Percentiles rank a stretch among this genome's conserved stretches.
Evolutionary conservation across 2,113 vertebrate genomes (phyloP).

Genomic region (Albula glossodonta): DNA sequence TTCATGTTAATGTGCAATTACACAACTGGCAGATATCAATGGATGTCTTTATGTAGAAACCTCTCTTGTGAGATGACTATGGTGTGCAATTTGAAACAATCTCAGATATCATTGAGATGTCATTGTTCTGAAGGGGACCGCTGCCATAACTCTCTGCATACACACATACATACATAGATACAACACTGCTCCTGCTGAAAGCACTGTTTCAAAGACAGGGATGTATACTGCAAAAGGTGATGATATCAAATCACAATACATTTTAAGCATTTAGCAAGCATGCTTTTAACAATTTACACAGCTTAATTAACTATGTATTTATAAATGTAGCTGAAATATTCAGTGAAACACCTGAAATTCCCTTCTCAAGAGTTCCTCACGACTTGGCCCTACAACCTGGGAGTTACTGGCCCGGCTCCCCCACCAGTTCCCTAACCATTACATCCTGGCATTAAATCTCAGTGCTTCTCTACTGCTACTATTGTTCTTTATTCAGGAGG

Average conservation of each 20-base stretch:
- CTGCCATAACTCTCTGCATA: background rate
- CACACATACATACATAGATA: background rate
- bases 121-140: background rate
- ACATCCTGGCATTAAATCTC: background rate
- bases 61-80: background rate
- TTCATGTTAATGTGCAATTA: background rate
- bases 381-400: no score
- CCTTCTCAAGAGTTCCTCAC: no score
- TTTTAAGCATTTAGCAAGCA: no score
- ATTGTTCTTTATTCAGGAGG: background rate
- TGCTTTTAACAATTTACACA: no score
- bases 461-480: background rate
- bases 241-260: no score
- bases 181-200: background rate
- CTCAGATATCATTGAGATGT: background rate
- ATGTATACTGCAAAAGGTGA: background rate
- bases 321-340: no score
- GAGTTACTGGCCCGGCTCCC: no score
- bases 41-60: background rate
- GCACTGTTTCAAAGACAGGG: background rate
- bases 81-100: background rate
- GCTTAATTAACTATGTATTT: no score
- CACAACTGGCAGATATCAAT: background rate
- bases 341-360: no score
- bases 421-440: no score